Evolutionary conservation across 2,888 invertebrate species (phyloP).

Genomic region (Epinotia brunnichana): DNA sequence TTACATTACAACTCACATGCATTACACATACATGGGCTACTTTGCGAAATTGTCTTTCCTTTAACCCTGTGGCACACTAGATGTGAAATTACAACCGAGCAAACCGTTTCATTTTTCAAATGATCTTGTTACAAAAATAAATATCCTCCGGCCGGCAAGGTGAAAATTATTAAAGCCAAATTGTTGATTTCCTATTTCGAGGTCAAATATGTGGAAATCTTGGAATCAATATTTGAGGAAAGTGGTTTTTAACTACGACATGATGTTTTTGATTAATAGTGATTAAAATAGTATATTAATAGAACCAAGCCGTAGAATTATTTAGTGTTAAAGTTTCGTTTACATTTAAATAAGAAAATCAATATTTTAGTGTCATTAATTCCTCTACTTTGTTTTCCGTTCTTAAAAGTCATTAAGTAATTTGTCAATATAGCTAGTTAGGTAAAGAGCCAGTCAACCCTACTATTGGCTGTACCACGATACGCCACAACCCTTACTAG

Average conservation of each 20-base stretch:
- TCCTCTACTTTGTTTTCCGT: too few relatives aligned
- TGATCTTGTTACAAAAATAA: background rate
- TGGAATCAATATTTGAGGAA: background rate
- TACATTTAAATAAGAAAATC: too few relatives aligned
- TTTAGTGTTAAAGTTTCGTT: too few relatives aligned
- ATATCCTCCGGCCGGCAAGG: background rate
- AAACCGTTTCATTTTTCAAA: too few relatives aligned
- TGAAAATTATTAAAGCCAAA: background rate
- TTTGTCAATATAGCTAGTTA: background rate
- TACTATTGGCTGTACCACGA: background rate
- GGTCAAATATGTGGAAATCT: background rate
- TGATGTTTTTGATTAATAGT: background rate
- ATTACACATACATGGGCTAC: slow-evolving; percentile 37
- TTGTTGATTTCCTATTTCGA: background rate
- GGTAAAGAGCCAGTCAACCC: background rate
- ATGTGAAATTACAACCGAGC: background rate
- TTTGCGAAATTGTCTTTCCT: slow-evolving; percentile 36
- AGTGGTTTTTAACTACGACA: background rate
- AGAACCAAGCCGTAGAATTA: too few relatives aligned
- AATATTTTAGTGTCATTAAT: too few relatives aligned
- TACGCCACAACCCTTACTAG: slow-evolving; percentile 4
- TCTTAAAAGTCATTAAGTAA: too few relatives aligned
- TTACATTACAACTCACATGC: slow-evolving; percentile 35
- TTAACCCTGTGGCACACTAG: slow-evolving; percentile 24
- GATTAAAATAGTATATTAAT: too few relatives aligned